Evolutionary conservation across 1,140 invertebrate species (phyloP), one percentile per base, ranked within the genome.

Genomic region (Phymastichus coffea): DNA sequence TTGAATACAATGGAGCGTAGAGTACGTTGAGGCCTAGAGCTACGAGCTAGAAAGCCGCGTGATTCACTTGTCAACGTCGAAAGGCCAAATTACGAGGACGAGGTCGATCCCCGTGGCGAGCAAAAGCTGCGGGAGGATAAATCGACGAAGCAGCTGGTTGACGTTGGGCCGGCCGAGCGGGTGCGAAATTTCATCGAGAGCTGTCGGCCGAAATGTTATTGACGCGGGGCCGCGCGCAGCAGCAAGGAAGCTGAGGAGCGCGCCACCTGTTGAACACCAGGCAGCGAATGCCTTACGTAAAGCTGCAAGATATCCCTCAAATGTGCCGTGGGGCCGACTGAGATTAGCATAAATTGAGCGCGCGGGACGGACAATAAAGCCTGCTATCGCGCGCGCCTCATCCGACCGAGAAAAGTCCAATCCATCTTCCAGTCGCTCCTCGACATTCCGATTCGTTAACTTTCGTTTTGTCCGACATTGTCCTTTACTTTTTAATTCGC

Each of bases 331-430:
- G n/a, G n/a, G n/a, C n/a, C n/a, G n/a, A 38, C 25, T 38, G 28
- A 57, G 25, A 57, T 48, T 57, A 57, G 33, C 55, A 57, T 57
- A 57, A 48, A 48, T 57, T 57, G 23, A 48, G 43, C 22, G 33
- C 20, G n/a, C n/a, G n/a, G n/a, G 33, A 22, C 22, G 9, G 33
- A 48, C 20, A 38, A 47, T 56, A 47, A 57, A 47, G 23, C 47
- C n/a, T n/a, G n/a, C n/a, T 51, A 58, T 44, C 47, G 33, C 37
- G 22, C 47, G 25, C 20, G 43, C 51, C 25, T 57, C 38, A 35
- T 51, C 35, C 47, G 23, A 23, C 8, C 28, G 28, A 51, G 26
- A 55, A 43, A 46, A 47, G 1, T 46, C 38, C 20, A 8, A 57
- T 57, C 35, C n/a, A 15, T 48, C 44, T 57, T 43, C 41, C 14